Base-by-base conservation (phyloP, 2,797 vertebrate genomes). In the Acanthurus leucopareius region DNA sequence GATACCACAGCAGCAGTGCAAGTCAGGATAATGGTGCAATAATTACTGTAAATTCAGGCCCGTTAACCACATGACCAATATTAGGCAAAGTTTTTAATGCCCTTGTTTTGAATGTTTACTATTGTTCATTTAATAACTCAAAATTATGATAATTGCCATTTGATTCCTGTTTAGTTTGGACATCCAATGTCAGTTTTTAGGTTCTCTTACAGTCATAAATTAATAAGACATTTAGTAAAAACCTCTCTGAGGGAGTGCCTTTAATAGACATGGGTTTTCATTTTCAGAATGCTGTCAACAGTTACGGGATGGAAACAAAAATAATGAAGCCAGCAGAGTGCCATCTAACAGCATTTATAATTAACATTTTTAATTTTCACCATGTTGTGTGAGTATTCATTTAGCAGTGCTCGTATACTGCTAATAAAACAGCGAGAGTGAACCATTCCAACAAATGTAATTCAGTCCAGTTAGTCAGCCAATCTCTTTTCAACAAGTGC, bases 351-450 rank as follows among this genome's bases (percentile, higher is more conserved):
- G 16, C 40, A 59, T 32, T 28, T 25, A 38, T 32, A 62, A 70
- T 77, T 69, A 61, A 47, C 42, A 61, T 64, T 48, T 69, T 28
- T 15, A 10, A 74, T 69, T 64, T 9, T 40, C 5, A n/a, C 54
- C 44, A 44, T 14, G 56, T 48, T 52, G 38, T 67, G 45, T 63
- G 61, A 68, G 28, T 32, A 13, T 74, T 53, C 38, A 22, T 54
- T 75, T 45, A 77, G 45, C 38, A 52, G n/a, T 7, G 52, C 44
- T 71, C 22, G 51, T 66, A 2, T 38, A 20, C 38, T 53, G 45
- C 59, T 79, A 81, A 86, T 79, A 48, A 75, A 69, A 42, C 11
- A 53, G 48, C 48, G 52, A 28, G 52, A 28, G 60, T 5, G 35
- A 64, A 56, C 42, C 60, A 59, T 22, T 70, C 65, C 7, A 65